Conservation (phyloP, 2,888 invertebrate species). For the Sinodicranocentrus sp. region DNA sequence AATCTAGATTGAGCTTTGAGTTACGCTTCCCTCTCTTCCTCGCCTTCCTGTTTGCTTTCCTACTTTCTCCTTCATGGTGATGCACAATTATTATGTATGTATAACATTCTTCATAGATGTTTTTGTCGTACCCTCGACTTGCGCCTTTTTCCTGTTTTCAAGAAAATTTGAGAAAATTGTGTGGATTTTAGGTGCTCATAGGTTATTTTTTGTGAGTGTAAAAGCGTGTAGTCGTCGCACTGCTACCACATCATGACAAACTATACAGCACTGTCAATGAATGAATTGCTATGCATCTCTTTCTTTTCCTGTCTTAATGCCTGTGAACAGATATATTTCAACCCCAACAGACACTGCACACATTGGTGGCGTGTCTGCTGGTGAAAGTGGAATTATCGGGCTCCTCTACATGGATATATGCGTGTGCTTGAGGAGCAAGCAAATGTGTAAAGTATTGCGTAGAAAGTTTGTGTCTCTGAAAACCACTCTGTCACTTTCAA, state of each 20-base stretch:
- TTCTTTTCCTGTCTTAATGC: slow-evolving; percentile 38
- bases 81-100: background rate
- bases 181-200: no score
- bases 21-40: slow-evolving; percentile 14
- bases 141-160: no score
- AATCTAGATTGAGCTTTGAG: slow-evolving; percentile 62
- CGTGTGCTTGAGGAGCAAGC: slow-evolving; percentile 24
- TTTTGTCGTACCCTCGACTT: no score
- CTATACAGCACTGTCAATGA: slow-evolving; percentile 34
- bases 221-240: no score
- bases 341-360: slow-evolving; percentile 32
- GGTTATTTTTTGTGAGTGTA: no score
- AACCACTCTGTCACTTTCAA: slow-evolving; percentile 57
- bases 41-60: background rate
- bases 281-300: slow-evolving; percentile 26
- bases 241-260: no score
- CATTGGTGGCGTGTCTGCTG: background rate
- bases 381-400: slow-evolving; percentile 20
- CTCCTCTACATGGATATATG: background rate
- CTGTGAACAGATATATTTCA: slow-evolving; percentile 55
- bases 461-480: slow-evolving; percentile 37
- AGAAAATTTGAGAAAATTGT: no score
- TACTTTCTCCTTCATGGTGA: slow-evolving; percentile 16
- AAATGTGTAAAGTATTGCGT: slow-evolving; percentile 48
- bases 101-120: background rate